A percentile compares a stretch with the other conserved stretches of the same genome.
These are phyloP conservation scores for Epinephelus malabaricus DNA, from an alignment of 2,797 vertebrate species.

Conservation along the genomic window DNA sequence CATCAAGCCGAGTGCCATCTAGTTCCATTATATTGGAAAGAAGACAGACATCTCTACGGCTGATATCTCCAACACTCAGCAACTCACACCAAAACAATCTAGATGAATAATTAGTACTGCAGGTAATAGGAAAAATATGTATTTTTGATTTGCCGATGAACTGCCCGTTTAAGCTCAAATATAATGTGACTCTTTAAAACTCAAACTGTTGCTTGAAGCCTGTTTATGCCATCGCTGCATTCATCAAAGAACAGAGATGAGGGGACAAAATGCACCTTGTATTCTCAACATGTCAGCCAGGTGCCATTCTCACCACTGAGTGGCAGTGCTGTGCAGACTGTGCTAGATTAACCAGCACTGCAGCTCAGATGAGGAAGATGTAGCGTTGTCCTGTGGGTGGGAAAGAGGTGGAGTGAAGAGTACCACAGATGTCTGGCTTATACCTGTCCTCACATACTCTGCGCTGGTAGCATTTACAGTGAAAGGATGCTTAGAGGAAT, in stretches of 20 bases:
- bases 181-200: not conserved
- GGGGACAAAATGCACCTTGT: not conserved
- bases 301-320: slow-evolving; percentile 28
- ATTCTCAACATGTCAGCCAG: not conserved
- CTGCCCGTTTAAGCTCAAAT: not conserved
- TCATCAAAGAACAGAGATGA: not conserved
- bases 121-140: no score
- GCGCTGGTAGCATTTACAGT: not conserved
- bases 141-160: no score
- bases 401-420: not conserved
- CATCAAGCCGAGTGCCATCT: no score
- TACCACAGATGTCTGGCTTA: not conserved
- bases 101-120: no score
- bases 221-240: not conserved
- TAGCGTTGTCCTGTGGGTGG: not conserved
- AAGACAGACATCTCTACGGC: no score
- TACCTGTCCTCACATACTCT: not conserved
- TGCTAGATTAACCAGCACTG: not conserved
- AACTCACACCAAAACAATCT: no score
- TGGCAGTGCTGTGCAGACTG: slow-evolving; percentile 32
- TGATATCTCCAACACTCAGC: no score
- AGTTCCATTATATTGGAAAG: no score
- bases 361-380: not conserved
- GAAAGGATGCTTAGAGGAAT: not conserved
- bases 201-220: not conserved